Evolutionary conservation across 2,888 invertebrate genomes (phyloP), one percentile per base, ranked within the genome.

Genomic region (Rhingia campestris): DNA sequence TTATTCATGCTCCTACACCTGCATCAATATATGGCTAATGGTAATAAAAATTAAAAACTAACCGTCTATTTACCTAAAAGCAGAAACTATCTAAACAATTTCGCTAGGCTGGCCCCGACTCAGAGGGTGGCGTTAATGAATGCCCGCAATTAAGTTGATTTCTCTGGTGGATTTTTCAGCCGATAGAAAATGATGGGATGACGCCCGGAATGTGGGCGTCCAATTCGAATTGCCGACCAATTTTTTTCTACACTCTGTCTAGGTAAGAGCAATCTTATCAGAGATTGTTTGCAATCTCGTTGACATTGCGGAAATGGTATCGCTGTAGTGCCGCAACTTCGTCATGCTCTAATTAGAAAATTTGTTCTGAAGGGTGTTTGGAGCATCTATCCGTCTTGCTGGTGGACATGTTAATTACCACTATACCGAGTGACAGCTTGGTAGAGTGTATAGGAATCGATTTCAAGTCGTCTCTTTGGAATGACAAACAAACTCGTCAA

Each of bases 1-100:
- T 72, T 72, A 81, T 66, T 70, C 66, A 81, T 81, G 61, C 61
- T 53, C 64, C 4, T 41, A 41, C 76, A 81, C 81, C 73, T 77
- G 73, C 69, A 56, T 41, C 63, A 63, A 82, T 47, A 74, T 49
- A 30, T 22, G 22, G n/a, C 9, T 35, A 5, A 14, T 6, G 33
- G 9, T 22, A 49, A 9, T 30, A 4, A 12, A 6, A n/a, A 6
- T 35, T 22, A 58, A 30, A 35, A 22, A 56, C 56, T 45, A 35
- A 32, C 14, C 39, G 2, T 22, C 41, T 7, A 58, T 66, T 66
- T 76, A 35, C 43, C 49, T 54, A 43, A 49, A 63, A 67, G 47
- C 45, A 30, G 59, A 49, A 43, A 66, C 66, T 49, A 49, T 67
- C 63, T 74, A 74, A 69, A 81, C 74, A 73, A 43, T 51, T 47